Evolutionary conservation across 2,797 vertebrate genomes (phyloP).

Genomic region (Galagoides demidoff): DNA sequence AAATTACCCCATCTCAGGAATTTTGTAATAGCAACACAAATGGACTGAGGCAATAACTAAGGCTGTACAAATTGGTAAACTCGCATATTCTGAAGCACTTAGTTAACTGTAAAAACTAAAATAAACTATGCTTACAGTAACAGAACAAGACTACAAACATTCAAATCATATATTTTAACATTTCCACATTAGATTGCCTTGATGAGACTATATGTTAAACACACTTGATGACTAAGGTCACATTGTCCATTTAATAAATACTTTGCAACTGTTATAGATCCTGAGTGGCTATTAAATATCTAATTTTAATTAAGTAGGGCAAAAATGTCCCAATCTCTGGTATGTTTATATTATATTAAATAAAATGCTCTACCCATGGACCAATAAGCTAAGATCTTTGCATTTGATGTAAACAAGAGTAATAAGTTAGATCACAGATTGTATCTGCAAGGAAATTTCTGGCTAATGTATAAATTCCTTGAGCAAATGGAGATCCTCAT

Average conservation of each 20-base stretch:
- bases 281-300: slow-evolving; percentile 34
- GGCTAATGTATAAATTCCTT: background rate
- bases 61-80: background rate
- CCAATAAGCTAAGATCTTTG: background rate
- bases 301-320: background rate
- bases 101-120: slow-evolving; percentile 31
- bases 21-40: background rate
- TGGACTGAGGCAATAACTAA: background rate
- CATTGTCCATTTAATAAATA: slow-evolving; percentile 4
- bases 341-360: slow-evolving; percentile 10
- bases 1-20: background rate
- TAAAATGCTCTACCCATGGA: background rate
- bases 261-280: background rate
- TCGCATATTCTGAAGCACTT: background rate
- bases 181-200: background rate
- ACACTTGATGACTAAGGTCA: background rate
- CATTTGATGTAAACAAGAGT: background rate
- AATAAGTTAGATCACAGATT: background rate
- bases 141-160: background rate
- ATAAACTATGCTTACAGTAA: slow-evolving; percentile 28
- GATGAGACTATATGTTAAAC: background rate
- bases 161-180: background rate
- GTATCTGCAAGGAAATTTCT: background rate
- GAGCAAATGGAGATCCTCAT: background rate
- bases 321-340: background rate